These are phyloP conservation scores for Ennomos quercinarius DNA, from an alignment of 2,888 invertebrate genomes.

Conservation along the genomic window DNA sequence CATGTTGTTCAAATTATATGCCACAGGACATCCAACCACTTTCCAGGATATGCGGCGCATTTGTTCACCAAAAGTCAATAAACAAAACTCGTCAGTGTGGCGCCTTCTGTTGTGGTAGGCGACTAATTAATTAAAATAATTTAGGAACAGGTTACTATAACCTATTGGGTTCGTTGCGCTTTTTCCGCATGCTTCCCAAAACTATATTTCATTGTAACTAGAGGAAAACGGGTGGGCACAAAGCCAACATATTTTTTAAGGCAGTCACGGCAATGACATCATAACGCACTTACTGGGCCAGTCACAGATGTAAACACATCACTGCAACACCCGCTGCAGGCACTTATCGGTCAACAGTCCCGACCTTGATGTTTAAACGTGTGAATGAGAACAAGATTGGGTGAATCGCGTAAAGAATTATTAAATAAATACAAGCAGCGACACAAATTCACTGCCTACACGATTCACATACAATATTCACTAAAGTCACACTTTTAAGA, in stretches of 20 bases:
- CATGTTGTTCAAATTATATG: conserved; percentile 7
- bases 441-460: conserved; percentile 77
- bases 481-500: conserved; percentile 48
- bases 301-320: conserved; percentile 83
- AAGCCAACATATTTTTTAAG: conserved; percentile 82
- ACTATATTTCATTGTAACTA: conserved; percentile 64
- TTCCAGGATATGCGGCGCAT: conserved; percentile 5
- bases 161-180: conserved; percentile 70
- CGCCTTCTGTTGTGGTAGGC: conserved; percentile 45
- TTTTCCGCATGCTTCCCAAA: conserved; percentile 72
- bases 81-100: conserved; percentile 37
- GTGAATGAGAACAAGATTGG: conserved; percentile 50
- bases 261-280: conserved; percentile 81
- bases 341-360: conserved; percentile 52
- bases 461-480: conserved; percentile 60
- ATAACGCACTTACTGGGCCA: conserved; percentile 76
- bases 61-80: conserved; percentile 30
- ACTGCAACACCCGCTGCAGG: conserved; percentile 61
- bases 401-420: conserved; percentile 54
- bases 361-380: conserved; percentile 40
- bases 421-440: conserved; percentile 64
- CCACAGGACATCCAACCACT: conserved; percentile 8
- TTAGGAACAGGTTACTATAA: conserved; percentile 66
- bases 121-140: conserved; percentile 64
- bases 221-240: conserved; percentile 83